phyloP scores from a whole-genome alignment of 2,113 vertebrate species.

The Lepisosteus oculatus region DNA sequence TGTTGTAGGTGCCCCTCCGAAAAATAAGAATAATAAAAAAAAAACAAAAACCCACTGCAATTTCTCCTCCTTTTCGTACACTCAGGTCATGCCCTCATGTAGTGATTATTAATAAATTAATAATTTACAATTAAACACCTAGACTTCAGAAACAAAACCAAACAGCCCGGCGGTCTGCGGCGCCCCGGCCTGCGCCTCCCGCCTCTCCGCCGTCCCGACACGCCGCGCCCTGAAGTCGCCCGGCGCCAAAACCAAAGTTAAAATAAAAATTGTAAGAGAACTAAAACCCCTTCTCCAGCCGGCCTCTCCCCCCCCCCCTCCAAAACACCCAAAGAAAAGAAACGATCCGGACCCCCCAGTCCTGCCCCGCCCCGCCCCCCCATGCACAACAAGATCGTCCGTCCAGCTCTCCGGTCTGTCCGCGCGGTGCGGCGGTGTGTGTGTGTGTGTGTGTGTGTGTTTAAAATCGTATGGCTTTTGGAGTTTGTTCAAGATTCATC shows the following conservation, averaged over 20 bases:
- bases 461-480: constrained; percentile 81
- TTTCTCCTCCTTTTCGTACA: constrained; percentile 33
- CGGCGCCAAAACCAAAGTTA: constrained; percentile 51
- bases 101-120: constrained; percentile 63
- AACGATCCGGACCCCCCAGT: constrained; percentile 46
- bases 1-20: constrained; percentile 15
- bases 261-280: constrained; percentile 32
- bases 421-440: constrained; percentile 32
- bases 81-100: constrained; percentile 43
- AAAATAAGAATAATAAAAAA: constrained; percentile 21
- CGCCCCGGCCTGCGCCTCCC: too few relatives aligned
- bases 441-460: constrained; percentile 38
- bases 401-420: constrained; percentile 53
- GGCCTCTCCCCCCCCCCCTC: too few relatives aligned
- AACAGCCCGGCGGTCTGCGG: too few relatives aligned
- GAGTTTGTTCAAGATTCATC: constrained; percentile 85
- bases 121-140: constrained; percentile 51
- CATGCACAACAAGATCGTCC: constrained; percentile 67
- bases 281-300: too few relatives aligned
- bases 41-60: constrained; percentile 34
- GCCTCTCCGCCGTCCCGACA: too few relatives aligned
- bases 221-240: too few relatives aligned
- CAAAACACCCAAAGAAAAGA: constrained; percentile 46
- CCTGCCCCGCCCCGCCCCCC: constrained; percentile 52
- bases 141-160: constrained; percentile 41